phyloP scores from a whole-genome alignment of 2,797 vertebrate genomes.

The Thunnus albacares region DNA sequence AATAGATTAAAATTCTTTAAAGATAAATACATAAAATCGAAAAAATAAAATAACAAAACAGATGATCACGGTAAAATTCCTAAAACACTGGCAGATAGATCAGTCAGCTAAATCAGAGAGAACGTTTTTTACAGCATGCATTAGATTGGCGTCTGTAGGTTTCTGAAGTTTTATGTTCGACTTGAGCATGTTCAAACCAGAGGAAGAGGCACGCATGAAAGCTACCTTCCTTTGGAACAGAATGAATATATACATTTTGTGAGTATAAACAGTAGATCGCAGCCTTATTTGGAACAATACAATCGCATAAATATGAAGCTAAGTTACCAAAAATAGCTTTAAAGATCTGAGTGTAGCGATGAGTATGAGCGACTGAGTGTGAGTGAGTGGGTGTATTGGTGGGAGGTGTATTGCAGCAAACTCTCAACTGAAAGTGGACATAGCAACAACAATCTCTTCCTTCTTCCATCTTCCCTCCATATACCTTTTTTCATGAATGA shows the following conservation, averaged over 20 bases:
- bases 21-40: not conserved
- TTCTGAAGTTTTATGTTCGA: too few species aligned
- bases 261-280: not conserved
- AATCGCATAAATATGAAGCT: not conserved
- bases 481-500: slow-evolving; percentile 85
- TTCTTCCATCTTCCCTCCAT: slow-evolving; percentile 12
- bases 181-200: too few species aligned
- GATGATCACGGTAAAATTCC: not conserved
- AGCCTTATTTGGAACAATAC: not conserved
- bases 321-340: not conserved
- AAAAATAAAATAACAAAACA: not conserved
- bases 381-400: not conserved
- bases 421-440: slow-evolving; percentile 33
- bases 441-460: slow-evolving; percentile 47
- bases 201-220: too few species aligned
- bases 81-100: not conserved
- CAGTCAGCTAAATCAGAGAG: too few species aligned
- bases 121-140: too few species aligned
- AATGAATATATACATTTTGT: not conserved
- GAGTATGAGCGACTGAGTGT: not conserved
- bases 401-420: not conserved
- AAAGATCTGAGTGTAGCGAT: not conserved
- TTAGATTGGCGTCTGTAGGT: too few species aligned
- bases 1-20: too few species aligned
- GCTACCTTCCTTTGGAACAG: too few species aligned